A percentile compares a stretch with the other conserved stretches of the same genome.
Evolutionary conservation across 1,140 invertebrate genomes (phyloP).

Genomic region (Amphibalanus amphitrite): DNA sequence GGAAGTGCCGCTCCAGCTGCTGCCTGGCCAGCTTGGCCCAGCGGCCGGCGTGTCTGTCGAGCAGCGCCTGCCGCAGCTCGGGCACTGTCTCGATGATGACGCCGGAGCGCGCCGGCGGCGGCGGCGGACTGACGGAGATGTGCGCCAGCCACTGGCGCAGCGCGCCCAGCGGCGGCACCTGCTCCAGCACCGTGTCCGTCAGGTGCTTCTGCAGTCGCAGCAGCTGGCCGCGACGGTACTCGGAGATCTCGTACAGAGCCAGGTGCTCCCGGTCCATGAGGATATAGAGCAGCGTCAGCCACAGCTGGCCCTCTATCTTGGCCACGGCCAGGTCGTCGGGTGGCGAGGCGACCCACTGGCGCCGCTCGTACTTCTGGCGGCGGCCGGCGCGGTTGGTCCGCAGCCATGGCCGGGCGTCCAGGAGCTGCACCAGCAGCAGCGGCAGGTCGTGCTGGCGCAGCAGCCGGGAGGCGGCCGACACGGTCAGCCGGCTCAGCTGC

Average conservation of each 20-base stretch:
- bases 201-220: constrained; percentile 40
- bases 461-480: constrained; percentile 16
- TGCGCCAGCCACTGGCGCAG: constrained; percentile 47
- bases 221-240: constrained; percentile 41
- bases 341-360: constrained; percentile 7
- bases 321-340: constrained; percentile 23
- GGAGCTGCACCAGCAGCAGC: constrained; percentile 45
- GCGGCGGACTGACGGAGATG: constrained; percentile 22
- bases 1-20: not conserved
- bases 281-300: constrained; percentile 48
- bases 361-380: constrained; percentile 3
- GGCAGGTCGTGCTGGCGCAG: constrained; percentile 31
- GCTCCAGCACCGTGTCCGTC: constrained; percentile 46
- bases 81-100: constrained; percentile 3
- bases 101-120: not conserved
- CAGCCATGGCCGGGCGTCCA: constrained; percentile 48
- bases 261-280: constrained; percentile 37
- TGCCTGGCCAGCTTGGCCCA: not conserved
- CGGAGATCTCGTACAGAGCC: constrained; percentile 42
- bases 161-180: constrained; percentile 51
- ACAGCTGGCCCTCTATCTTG: constrained; percentile 48
- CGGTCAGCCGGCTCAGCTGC: constrained; percentile 15
- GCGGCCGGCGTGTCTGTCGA: not conserved
- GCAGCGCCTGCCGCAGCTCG: not conserved
- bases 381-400: constrained; percentile 21